Evolutionary conservation across 1,140 invertebrate species (phyloP).

Genomic region (Tachypleus tridentatus): DNA sequence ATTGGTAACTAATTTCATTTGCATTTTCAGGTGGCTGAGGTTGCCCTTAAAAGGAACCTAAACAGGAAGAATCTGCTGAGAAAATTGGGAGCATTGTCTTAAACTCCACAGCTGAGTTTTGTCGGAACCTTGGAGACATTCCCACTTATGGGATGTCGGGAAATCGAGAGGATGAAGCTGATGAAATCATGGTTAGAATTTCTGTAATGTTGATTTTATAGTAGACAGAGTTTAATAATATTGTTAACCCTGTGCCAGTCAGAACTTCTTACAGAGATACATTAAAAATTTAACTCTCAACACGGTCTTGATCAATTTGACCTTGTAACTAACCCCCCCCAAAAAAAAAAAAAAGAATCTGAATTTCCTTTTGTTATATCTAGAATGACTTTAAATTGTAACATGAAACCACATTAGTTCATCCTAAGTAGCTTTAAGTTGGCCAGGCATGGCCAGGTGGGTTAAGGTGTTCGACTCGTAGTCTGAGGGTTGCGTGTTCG

Average conservation of each 20-base stretch:
- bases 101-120: conserved; percentile 94
- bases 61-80: conserved; percentile 16
- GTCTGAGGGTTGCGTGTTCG: too few species aligned
- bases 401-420: too few species aligned
- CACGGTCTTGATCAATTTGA: too few species aligned
- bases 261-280: background rate
- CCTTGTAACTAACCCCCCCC: too few species aligned
- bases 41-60: conserved; percentile 15
- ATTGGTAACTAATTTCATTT: background rate
- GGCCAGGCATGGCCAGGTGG: too few species aligned
- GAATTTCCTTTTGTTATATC: too few species aligned
- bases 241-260: conserved; percentile 7
- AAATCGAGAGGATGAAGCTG: conserved; percentile 66
- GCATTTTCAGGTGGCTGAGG: background rate
- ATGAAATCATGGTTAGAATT: conserved; percentile 56
- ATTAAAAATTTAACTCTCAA: conserved; percentile 18
- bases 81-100: conserved; percentile 50
- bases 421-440: too few species aligned
- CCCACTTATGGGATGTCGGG: conserved; percentile 84
- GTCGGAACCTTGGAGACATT: conserved; percentile 89
- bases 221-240: conserved; percentile 2
- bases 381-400: too few species aligned
- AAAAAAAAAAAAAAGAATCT: too few species aligned
- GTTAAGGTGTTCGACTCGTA: too few species aligned
- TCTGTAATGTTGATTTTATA: too few species aligned